phyloP scores from a whole-genome alignment of 2,113 vertebrate species.

The Syngnathus typhle region DNA sequence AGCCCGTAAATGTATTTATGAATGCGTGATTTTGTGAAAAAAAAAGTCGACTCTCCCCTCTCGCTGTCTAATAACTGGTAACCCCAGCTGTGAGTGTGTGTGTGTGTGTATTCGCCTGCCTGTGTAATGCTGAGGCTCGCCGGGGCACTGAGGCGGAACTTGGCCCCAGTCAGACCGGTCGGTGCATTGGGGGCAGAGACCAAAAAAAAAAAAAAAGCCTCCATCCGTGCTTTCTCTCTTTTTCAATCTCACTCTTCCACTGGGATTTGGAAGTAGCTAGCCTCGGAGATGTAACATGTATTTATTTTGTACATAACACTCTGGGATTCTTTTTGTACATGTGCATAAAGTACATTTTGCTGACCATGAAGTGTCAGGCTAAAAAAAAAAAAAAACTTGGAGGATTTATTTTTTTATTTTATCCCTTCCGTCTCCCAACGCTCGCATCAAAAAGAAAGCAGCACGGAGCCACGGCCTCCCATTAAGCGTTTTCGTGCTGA shows the following conservation, averaged over 20 bases:
- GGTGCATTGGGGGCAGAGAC: conserved; percentile 67
- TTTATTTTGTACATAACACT: conserved; percentile 55
- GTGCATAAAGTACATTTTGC: conserved; percentile 25
- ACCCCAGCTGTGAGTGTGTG: conserved; percentile 64
- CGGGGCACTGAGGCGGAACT: conserved; percentile 72
- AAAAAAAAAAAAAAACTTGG: background rate
- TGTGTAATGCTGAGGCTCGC: conserved; percentile 70
- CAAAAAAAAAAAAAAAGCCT: conserved; percentile 60
- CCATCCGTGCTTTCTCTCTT: conserved; percentile 60
- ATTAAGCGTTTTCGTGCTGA: conserved; percentile 85
- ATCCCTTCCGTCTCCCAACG: conserved; percentile 9
- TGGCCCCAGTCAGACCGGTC: conserved; percentile 72
- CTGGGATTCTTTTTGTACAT: conserved; percentile 31
- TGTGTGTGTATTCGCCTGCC: conserved; percentile 57
- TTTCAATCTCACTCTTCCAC: conserved; percentile 26
- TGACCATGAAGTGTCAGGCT: background rate
- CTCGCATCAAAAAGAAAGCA: conserved; percentile 24
- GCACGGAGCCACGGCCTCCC: conserved; percentile 61
- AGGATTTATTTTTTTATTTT: background rate
- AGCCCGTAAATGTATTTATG: conserved; percentile 67
- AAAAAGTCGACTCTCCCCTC: conserved; percentile 63
- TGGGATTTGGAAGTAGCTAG: conserved; percentile 64
- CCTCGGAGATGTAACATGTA: conserved; percentile 56
- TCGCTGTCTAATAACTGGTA: conserved; percentile 71
- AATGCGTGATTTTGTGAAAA: conserved; percentile 65